Conservation (phyloP, 2,888 invertebrate genomes). For the Drosophila atroscutellata region DNA sequence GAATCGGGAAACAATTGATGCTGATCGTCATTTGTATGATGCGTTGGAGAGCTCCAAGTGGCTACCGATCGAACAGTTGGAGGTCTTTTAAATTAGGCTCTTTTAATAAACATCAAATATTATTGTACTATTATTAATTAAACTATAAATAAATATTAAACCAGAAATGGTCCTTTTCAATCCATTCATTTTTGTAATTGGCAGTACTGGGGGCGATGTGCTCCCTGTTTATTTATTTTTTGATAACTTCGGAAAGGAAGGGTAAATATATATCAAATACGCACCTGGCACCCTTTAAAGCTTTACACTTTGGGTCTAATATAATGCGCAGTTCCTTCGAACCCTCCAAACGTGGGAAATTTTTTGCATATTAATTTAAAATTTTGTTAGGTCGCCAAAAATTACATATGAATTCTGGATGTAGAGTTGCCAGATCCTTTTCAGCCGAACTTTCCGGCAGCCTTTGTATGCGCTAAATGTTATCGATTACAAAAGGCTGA, state of each 20-base stretch:
- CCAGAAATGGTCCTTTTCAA: no score
- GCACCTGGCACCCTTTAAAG: conserved; percentile 96
- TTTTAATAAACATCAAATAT: background rate
- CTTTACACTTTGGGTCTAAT: conserved; percentile 93
- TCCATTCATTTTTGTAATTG: background rate
- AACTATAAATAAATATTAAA: background rate
- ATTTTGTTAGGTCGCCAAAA: conserved; percentile 28
- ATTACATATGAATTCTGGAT: conserved; percentile 27
- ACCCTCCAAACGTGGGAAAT: conserved; percentile 86
- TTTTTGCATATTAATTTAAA: conserved; percentile 75
- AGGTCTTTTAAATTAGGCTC: conserved; percentile 86
- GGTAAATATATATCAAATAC: background rate
- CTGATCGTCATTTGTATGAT: conserved; percentile 92
- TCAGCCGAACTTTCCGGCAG: background rate
- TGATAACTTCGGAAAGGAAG: conserved; percentile 55
- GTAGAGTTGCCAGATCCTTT: conserved; percentile 28
- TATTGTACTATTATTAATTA: background rate
- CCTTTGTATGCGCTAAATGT: background rate
- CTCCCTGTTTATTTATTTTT: conserved; percentile 87
- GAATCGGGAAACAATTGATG: conserved; percentile 91
- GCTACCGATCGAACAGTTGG: conserved; percentile 91
- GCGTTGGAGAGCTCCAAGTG: conserved; percentile 93
- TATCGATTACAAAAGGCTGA: conserved; percentile 24
- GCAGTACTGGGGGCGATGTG: no score
- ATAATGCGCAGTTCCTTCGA: conserved; percentile 96